Percentiles rank a stretch among this genome's conserved stretches.
phyloP scores from a whole-genome alignment of 2,888 invertebrate genomes.

The Epistrophe eligans region DNA sequence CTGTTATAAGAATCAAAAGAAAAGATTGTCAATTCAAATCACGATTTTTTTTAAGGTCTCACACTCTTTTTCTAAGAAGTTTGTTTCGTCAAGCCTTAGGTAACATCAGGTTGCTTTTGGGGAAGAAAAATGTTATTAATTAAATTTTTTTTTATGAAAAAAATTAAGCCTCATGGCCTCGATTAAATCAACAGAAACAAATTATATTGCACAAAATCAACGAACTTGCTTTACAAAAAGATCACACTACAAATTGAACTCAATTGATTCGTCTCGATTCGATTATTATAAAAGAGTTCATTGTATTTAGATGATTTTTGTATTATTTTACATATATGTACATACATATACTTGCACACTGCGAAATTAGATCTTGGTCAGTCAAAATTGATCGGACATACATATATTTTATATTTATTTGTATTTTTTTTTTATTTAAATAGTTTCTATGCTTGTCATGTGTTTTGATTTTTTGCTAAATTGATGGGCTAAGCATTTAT shows the following conservation, averaged over 20 bases:
- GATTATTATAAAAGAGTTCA: slow-evolving; percentile 41
- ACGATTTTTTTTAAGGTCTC: slow-evolving; percentile 45
- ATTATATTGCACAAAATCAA: not conserved
- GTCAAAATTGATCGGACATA: slow-evolving; percentile 22
- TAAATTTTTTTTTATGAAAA: not conserved
- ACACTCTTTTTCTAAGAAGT: slow-evolving; percentile 26
- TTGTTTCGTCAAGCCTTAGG: not conserved
- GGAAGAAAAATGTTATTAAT: not conserved
- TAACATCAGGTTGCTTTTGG: not conserved
- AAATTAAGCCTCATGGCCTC: slow-evolving; percentile 1
- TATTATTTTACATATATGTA: not conserved
- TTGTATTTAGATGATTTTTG: slow-evolving; percentile 57
- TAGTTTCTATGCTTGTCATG: slow-evolving; percentile 3
- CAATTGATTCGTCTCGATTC: slow-evolving; percentile 68
- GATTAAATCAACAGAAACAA: slow-evolving; percentile 3
- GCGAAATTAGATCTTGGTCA: slow-evolving; percentile 29
- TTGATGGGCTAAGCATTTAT: slow-evolving; percentile 36
- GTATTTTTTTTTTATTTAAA: not conserved
- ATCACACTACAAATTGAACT: slow-evolving; percentile 66
- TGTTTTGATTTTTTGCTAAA: slow-evolving; percentile 47
- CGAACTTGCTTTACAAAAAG: slow-evolving; percentile 25
- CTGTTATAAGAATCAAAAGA: slow-evolving; percentile 5
- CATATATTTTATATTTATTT: not conserved
- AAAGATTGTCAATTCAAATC: slow-evolving; percentile 56
- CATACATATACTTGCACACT: not conserved